Percentiles rank a stretch among this genome's conserved stretches.
Conservation (phyloP, 2,888 invertebrate genomes). For the Drosophila helvetica region DNA sequence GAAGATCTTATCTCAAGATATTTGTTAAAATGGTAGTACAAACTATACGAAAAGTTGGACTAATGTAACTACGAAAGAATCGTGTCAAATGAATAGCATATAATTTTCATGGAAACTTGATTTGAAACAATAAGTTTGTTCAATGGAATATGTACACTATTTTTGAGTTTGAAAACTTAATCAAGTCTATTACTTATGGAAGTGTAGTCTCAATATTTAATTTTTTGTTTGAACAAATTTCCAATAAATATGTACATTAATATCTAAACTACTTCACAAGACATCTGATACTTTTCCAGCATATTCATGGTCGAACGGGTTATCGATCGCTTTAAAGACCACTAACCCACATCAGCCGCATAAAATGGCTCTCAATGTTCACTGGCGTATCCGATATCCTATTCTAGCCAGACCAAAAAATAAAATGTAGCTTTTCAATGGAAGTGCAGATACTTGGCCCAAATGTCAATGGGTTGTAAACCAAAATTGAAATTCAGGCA, state of each 20-base stretch:
- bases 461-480: slow-evolving; percentile 61
- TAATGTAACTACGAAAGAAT: neutral
- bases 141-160: neutral
- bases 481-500: slow-evolving; percentile 32
- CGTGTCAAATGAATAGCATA: neutral
- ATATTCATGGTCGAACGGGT: slow-evolving; percentile 19
- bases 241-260: neutral
- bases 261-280: neutral
- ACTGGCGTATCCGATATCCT: slow-evolving; percentile 14
- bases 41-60: too few species aligned
- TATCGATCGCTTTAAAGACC: neutral
- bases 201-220: neutral
- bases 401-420: slow-evolving; percentile 22
- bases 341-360: neutral
- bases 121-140: too few species aligned
- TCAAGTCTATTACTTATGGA: neutral
- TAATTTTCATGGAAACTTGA: too few species aligned
- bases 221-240: neutral
- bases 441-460: slow-evolving; percentile 22
- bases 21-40: too few species aligned
- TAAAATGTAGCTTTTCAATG: slow-evolving; percentile 16
- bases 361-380: neutral
- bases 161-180: too few species aligned
- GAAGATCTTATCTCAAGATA: too few species aligned
- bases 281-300: slow-evolving; percentile 28